Evolutionary conservation across 2,113 vertebrate species (phyloP).

Genomic region (Antechinus flavipes): DNA sequence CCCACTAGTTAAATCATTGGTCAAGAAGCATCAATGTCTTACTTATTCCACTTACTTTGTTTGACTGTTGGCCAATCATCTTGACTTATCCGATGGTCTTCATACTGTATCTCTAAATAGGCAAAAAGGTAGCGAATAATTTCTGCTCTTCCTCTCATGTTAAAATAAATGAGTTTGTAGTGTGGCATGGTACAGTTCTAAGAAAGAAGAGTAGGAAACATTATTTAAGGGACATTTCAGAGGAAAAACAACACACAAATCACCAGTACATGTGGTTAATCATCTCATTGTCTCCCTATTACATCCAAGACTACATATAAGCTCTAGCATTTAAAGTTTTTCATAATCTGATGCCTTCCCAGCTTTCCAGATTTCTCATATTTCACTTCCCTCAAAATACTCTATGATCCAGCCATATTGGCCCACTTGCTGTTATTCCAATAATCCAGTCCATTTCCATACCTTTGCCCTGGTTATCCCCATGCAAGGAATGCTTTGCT

Average conservation of each 20-base stretch:
- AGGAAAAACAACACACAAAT: neutral
- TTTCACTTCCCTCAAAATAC: neutral
- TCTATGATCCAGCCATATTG: neutral
- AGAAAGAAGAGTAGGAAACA: slow-evolving; percentile 46
- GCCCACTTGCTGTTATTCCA: neutral
- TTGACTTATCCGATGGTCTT: slow-evolving; percentile 85
- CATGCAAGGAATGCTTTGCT: no score
- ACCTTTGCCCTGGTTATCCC: no score
- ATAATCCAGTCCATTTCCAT: neutral
- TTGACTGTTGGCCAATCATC: slow-evolving; percentile 86
- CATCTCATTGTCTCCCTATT: neutral
- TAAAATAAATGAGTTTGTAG: slow-evolving; percentile 89
- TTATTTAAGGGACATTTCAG: slow-evolving; percentile 18
- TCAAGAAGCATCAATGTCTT: neutral
- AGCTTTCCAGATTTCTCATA: neutral
- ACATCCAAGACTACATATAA: neutral
- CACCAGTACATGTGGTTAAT: neutral
- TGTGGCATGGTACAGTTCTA: slow-evolving; percentile 80
- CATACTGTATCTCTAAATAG: slow-evolving; percentile 82
- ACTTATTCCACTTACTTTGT: slow-evolving; percentile 81
- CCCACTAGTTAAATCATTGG: rapidly evolving
- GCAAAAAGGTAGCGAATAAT: slow-evolving; percentile 88
- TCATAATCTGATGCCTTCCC: neutral
- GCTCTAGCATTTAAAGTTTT: neutral
- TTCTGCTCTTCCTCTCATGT: slow-evolving; percentile 87